phyloP scores from a whole-genome alignment of 2,888 invertebrate genomes.

The Asteroscopus sphinx region DNA sequence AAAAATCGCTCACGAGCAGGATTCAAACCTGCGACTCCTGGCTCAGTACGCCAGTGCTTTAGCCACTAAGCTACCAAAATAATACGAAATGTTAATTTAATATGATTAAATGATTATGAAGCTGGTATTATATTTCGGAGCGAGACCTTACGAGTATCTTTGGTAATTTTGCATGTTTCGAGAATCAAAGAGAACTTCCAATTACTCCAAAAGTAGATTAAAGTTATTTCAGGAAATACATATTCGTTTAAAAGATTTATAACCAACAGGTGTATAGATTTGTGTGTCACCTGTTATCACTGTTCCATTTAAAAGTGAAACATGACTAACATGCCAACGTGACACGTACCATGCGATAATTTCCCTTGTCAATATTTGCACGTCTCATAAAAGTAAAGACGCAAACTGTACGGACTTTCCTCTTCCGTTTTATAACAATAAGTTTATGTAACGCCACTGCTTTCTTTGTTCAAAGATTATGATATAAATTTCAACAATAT shows the following conservation, averaged over 20 bases:
- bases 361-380: slow-evolving; percentile 71
- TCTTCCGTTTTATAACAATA: slow-evolving; percentile 15
- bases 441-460: slow-evolving; percentile 42
- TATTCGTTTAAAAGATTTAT: slow-evolving; percentile 22
- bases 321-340: slow-evolving; percentile 48
- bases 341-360: slow-evolving; percentile 63
- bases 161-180: background rate
- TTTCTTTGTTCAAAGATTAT: slow-evolving; percentile 49
- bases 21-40: too few species aligned
- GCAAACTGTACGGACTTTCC: slow-evolving; percentile 35
- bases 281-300: slow-evolving; percentile 50
- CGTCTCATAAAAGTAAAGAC: slow-evolving; percentile 61
- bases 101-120: too few species aligned
- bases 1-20: too few species aligned
- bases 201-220: background rate
- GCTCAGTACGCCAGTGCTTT: too few species aligned
- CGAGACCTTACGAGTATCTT: background rate
- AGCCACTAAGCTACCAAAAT: too few species aligned
- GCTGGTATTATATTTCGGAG: too few species aligned
- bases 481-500: slow-evolving; percentile 32
- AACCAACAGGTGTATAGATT: slow-evolving; percentile 34
- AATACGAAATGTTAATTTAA: too few species aligned
- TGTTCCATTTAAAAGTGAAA: slow-evolving; percentile 48
- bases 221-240: slow-evolving; percentile 19
- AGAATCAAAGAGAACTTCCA: background rate